A percentile compares a stretch with the other conserved stretches of the same genome.
phyloP scores from a whole-genome alignment of 1,140 invertebrate genomes.

The Drosophila malerkotliana region DNA sequence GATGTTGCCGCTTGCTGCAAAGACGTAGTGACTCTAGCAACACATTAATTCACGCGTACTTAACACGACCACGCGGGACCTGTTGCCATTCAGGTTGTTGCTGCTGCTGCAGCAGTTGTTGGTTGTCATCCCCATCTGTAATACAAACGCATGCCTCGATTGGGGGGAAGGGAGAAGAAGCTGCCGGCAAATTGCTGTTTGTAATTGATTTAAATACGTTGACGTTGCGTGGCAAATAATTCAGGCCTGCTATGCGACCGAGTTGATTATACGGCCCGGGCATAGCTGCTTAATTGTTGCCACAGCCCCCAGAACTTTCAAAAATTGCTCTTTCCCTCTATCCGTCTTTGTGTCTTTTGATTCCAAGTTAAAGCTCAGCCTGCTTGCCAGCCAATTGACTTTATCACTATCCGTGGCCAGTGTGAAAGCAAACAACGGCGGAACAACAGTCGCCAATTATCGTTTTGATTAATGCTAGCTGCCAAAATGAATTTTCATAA shows the following conservation, averaged over 20 bases:
- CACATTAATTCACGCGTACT: conserved; percentile 81
- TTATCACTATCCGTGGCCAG: conserved; percentile 38
- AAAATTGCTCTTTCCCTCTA: conserved; percentile 19
- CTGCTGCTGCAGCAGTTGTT: conserved; percentile 5
- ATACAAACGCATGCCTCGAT: conserved; percentile 79
- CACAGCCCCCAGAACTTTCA: conserved; percentile 57
- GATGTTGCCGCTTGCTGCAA: conserved; percentile 45
- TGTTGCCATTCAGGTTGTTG: conserved; percentile 25
- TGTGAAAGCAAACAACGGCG: conserved; percentile 61
- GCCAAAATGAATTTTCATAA: conserved; percentile 76
- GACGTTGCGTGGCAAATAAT: conserved; percentile 77
- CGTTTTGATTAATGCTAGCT: conserved; percentile 70
- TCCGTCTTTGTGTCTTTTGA: not conserved
- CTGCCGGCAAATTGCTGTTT: conserved; percentile 71
- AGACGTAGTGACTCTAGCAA: conserved; percentile 75
- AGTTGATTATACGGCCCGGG: conserved; percentile 65
- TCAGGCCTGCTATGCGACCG: conserved; percentile 35
- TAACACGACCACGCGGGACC: conserved; percentile 58
- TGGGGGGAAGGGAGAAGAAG: conserved; percentile 20
- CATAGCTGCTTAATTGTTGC: conserved; percentile 66
- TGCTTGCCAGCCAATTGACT: conserved; percentile 4
- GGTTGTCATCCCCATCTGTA: conserved; percentile 77
- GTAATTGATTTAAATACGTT: conserved; percentile 83
- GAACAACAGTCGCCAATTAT: conserved; percentile 75
- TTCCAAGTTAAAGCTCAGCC: conserved; percentile 8